These are phyloP conservation scores for Megalurothrips usitatus DNA, from an alignment of 2,888 invertebrate genomes.

Conservation along the genomic window DNA sequence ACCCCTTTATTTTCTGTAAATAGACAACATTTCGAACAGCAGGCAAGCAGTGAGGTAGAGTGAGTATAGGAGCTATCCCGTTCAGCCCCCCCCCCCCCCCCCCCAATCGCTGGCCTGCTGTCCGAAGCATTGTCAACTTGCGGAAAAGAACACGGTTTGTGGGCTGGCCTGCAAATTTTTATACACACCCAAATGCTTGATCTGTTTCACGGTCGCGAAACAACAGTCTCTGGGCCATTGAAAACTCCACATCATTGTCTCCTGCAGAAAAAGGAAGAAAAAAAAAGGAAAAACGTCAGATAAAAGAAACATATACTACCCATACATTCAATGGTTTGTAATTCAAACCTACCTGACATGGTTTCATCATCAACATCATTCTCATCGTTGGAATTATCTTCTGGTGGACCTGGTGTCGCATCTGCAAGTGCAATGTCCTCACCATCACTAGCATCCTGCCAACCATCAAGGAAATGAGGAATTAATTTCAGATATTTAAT, in stretches of 20 bases:
- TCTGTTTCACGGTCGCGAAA: slow-evolving; percentile 41
- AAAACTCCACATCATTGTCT: slow-evolving; percentile 66
- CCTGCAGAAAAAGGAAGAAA: slow-evolving; percentile 44
- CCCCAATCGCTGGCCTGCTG: no score
- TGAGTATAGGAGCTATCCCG: no score
- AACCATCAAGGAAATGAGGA: background rate
- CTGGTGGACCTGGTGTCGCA: slow-evolving; percentile 50
- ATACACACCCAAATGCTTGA: slow-evolving; percentile 3
- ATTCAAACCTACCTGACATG: slow-evolving; percentile 61
- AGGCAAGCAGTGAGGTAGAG: no score
- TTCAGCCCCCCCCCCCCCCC: no score
- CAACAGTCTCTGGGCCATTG: slow-evolving; percentile 49
- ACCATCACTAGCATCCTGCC: slow-evolving; percentile 25
- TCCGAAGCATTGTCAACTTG: no score
- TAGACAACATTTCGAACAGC: no score
- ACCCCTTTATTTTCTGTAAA: no score
- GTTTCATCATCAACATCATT: slow-evolving; percentile 84
- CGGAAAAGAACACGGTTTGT: no score
- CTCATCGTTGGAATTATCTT: slow-evolving; percentile 71
- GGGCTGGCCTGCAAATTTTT: no score
- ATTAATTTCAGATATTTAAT: background rate
- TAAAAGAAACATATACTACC: slow-evolving; percentile 29
- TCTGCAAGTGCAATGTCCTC: background rate
- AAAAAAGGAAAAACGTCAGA: slow-evolving; percentile 29
- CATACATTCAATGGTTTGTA: background rate